Evolutionary conservation across 35 echinoderm and acorn worm species (phyloP), one percentile per base, ranked within the genome.

Genomic region (Apostichopus japonicus): DNA sequence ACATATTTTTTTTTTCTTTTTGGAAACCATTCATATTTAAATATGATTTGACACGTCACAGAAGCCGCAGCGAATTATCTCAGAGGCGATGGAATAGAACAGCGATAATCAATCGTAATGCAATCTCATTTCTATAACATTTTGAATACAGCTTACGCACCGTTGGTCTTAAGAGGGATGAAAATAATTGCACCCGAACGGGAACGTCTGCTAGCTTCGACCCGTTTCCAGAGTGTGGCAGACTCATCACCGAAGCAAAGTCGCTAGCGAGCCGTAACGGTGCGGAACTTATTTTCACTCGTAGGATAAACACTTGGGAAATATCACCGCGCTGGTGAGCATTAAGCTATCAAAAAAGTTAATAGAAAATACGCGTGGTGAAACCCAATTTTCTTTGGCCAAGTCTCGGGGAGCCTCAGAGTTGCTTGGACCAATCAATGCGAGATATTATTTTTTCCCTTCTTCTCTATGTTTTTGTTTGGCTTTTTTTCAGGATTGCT

Each of bases 101-200:
- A 84, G 81, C 53, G 19, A 84, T 84, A 84, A 84, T 84, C 81
- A 84, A 84, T 84, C 81, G 81, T 57, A 84, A 84, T 54, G 81
- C 81, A 84, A 84, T 84, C 81, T 84, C 81, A 84, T 59, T 84
- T 58, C 56, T 84, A 84, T 84, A 84, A 84, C 81, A 84, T 84
- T 84, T 84, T 84, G 81, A 58, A 57, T 57, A 24, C 19, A 55
- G 55, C 81, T 84, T 84, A 84, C 81, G 81, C 81, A 84, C 81
- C 81, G 81, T 84, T 84, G 81, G 56, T 84, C 81, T 84, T 84
- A 84, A 84, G 81, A 84, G 81, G 81, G 81, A 58, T 84, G 56
- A 84, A 84, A 84, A 84, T 84, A 84, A 84, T 84, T 84, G 81
- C 81, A 84, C 81, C 81, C 81, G 81, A 84, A 84, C 81, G 81